These are phyloP conservation scores for Bothrops jararaca DNA, from an alignment of 2,113 vertebrate species.

Conservation along the genomic window DNA sequence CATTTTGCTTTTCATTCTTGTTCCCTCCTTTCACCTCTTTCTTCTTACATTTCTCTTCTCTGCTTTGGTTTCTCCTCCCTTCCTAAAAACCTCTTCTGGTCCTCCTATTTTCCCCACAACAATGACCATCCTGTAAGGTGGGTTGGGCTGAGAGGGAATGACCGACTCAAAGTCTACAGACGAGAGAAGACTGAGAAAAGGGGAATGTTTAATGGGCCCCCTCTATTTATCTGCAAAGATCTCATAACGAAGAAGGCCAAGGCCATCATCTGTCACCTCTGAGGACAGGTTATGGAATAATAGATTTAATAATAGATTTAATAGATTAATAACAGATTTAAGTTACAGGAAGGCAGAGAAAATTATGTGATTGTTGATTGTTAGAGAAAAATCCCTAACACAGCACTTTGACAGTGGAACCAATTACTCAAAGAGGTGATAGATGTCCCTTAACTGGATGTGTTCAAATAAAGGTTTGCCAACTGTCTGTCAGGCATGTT, in stretches of 20 bases:
- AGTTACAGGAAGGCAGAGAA: not conserved
- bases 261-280: not conserved
- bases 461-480: not conserved
- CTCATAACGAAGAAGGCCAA: not conserved
- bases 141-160: not conserved
- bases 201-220: not conserved
- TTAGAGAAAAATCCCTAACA: not conserved
- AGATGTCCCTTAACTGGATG: not conserved
- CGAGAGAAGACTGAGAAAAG: not conserved
- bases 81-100: not conserved
- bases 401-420: not conserved
- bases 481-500: not conserved
- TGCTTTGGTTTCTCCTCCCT: not conserved
- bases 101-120: too few relatives aligned
- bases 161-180: not conserved
- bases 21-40: not conserved
- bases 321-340: not conserved
- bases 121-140: too few relatives aligned
- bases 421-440: not conserved
- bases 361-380: not conserved
- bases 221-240: not conserved
- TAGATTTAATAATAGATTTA: not conserved
- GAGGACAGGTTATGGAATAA: not conserved
- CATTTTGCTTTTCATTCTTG: not conserved
- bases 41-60: not conserved